phyloP scores from a whole-genome alignment of 2,797 vertebrate genomes.

The Neosilurus mollespiculum region DNA sequence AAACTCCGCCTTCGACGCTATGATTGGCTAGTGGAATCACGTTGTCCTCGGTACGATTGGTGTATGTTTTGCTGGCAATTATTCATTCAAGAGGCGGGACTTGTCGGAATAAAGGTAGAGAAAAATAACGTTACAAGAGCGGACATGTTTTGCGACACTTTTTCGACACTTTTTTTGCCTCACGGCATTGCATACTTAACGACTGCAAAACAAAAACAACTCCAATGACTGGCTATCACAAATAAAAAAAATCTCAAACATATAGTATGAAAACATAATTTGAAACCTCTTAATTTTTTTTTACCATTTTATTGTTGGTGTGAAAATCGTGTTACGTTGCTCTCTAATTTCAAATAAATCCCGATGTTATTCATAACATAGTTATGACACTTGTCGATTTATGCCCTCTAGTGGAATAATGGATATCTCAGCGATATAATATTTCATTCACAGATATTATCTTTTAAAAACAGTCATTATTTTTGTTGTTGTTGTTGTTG shows the following conservation, averaged over 20 bases:
- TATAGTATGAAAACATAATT: too few species aligned
- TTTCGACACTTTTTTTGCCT: background rate
- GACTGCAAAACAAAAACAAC: slow-evolving; percentile 11
- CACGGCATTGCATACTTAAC: background rate
- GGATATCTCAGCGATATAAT: background rate
- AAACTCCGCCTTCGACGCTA: background rate
- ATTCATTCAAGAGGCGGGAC: background rate
- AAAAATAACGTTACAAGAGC: background rate
- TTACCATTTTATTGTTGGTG: background rate
- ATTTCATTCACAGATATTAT: background rate
- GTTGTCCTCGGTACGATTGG: background rate
- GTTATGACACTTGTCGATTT: background rate
- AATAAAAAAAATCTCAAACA: background rate
- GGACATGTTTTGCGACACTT: background rate
- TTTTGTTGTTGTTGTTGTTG: too few species aligned
- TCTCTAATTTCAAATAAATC: background rate
- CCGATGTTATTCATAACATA: background rate
- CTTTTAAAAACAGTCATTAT: background rate
- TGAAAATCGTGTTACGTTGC: background rate
- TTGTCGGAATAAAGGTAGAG: background rate
- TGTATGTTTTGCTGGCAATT: background rate
- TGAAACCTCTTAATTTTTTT: background rate
- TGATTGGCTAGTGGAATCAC: background rate
- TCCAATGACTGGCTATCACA: background rate
- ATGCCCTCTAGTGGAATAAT: slow-evolving; percentile 6